Conservation (phyloP, 1,140 invertebrate species). For the Papilio dardanus region DNA sequence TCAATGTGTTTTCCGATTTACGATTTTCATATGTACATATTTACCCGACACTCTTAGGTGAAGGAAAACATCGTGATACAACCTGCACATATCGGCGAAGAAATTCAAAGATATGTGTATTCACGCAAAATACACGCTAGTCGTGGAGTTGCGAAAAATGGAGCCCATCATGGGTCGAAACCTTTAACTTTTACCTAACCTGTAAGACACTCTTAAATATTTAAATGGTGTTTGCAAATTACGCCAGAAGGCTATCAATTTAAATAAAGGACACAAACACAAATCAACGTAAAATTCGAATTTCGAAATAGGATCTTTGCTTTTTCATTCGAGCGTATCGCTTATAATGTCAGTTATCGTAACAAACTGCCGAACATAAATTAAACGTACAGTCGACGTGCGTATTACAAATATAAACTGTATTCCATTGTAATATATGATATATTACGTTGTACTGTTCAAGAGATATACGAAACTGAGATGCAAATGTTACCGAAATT, state of each 20-base stretch:
- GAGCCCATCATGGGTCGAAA: too few species aligned
- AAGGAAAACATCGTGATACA: too few species aligned
- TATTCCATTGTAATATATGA: conserved; percentile 3
- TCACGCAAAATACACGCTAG: too few species aligned
- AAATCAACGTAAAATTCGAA: not conserved
- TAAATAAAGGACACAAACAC: not conserved
- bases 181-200: too few species aligned
- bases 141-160: too few species aligned
- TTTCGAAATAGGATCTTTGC: conserved; percentile 11
- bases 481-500: conserved; percentile 29
- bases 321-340: conserved; percentile 7
- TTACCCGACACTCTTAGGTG: too few species aligned
- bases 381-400: conserved; percentile 5
- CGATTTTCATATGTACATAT: too few species aligned
- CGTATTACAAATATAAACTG: conserved; percentile 2
- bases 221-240: too few species aligned
- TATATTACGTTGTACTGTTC: conserved; percentile 1
- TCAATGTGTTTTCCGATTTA: too few species aligned
- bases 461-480: conserved; percentile 1
- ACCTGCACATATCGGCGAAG: too few species aligned
- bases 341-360: conserved; percentile 15
- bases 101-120: too few species aligned
- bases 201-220: too few species aligned
- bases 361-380: conserved; percentile 18
- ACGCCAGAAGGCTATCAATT: not conserved